Base-by-base conservation (phyloP, 2,888 invertebrate genomes). In the Euzetes globulus region DNA sequence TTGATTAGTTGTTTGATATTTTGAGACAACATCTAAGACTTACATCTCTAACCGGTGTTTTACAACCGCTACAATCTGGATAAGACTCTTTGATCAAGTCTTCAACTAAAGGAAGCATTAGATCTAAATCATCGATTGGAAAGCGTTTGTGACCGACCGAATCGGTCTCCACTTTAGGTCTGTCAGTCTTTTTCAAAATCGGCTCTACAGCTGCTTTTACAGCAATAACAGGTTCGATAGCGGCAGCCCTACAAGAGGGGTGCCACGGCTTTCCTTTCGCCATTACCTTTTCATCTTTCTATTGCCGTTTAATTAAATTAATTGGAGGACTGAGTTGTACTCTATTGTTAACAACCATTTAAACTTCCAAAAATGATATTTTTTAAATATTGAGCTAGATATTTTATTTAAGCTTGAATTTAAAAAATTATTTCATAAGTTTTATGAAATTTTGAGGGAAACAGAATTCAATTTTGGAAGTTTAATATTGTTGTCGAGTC, bases 191-290 rank as follows among this genome's bases (percentile, higher is more conserved):
- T 60, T 60, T 6, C 13, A 60, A 15, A 5, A 29, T 22, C 13
- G 60, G 33, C 25, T 60, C 60, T 17, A 60, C 60, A 22, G 33
- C 98, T 81, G 99, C 85, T 83, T 96, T 95, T 82, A 94, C 92
- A 7, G 25, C 22, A 17, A n/a, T 22, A 6, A 22, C n/a, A 81
- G 90, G 91, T 87, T 99, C 99, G 82, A 97, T 95, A 79, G 91
- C 91, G 86, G 99, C 99, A 76, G 91, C 92, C 85, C 99, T 99
- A 99, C 97, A 97, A 83, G 98, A 97, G 81, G 96, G 94, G 83
- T 98, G 98, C 95, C 96, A 98, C 78, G 95, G 96, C 84, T 93
- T 93, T 83, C 96, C 95, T 83, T 98, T 85, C 15, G 29, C 27
- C 60, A 60, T 60, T 15, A 60, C 60, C 22, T 29, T 17, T 13